Evolutionary conservation across 2,797 vertebrate species (phyloP).

Genomic region (Sebastiscus tertius): DNA sequence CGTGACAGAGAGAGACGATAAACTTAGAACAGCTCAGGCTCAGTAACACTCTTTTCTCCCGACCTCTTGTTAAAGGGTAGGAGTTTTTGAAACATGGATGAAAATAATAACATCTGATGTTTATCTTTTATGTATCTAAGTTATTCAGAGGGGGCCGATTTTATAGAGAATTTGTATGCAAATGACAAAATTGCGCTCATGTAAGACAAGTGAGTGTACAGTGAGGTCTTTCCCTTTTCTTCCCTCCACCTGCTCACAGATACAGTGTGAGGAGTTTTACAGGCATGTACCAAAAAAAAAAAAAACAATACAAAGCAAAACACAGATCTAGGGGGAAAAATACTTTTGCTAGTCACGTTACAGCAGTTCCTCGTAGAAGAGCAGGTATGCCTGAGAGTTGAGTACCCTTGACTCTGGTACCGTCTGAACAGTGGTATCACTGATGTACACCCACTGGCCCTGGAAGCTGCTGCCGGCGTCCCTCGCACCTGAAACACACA

Average conservation of each 20-base stretch:
- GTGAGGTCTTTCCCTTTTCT: constrained; percentile 34
- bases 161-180: constrained; percentile 1
- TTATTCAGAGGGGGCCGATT: constrained; percentile 11
- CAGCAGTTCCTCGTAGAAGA: constrained; percentile 95
- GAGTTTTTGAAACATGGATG: constrained; percentile 21
- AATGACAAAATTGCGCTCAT: constrained; percentile 9
- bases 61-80: constrained; percentile 18
- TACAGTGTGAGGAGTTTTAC: constrained; percentile 23
- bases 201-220: constrained; percentile 13
- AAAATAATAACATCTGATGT: constrained; percentile 18
- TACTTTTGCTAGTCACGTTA: constrained; percentile 58
- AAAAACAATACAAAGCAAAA: constrained; percentile 34
- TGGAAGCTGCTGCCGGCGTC: constrained; percentile 81
- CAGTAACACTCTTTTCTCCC: constrained; percentile 11
- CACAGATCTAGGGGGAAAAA: constrained; percentile 6
- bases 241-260: constrained; percentile 10
- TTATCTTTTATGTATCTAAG: constrained; percentile 10
- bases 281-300: constrained; percentile 9
- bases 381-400: constrained; percentile 97
- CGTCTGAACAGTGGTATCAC: constrained; percentile 92
- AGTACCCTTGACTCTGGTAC: constrained; percentile 96
- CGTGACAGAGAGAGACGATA: neutral
- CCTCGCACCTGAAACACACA: constrained; percentile 83
- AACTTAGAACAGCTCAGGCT: constrained; percentile 20
- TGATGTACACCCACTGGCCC: constrained; percentile 96